Evolutionary conservation across 2,888 invertebrate genomes (phyloP), one percentile per base, ranked within the genome.

Genomic region (Apamea monoglypha): DNA sequence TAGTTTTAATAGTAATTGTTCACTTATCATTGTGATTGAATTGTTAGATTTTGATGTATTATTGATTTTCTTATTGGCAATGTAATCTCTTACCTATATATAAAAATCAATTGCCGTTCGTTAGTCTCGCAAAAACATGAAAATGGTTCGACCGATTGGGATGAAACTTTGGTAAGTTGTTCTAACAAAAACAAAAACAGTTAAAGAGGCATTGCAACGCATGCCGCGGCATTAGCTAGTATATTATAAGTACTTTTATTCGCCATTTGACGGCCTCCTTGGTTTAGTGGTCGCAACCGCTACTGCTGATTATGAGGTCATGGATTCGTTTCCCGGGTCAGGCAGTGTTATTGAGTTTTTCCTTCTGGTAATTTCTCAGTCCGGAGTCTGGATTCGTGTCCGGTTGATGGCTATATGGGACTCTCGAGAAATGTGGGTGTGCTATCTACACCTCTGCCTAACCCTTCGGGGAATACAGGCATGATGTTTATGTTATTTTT

Each of bases 21-120:
- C 71, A 74, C 66, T 83, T 87, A 88, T 76, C 79, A 67, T 66
- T 40, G 53, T 76, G 66, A 86, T 87, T 83, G 82, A 78, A 84
- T 80, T 80, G 68, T 71, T 74, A n/a, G 7, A 53, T 32, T 63
- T 74, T 36, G 66, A 84, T 71, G 40, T 6, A 25, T 2, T 66
- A 68, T 69, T 73, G 40, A 80, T 74, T 85, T 80, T 64, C 36
- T 44, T 81, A 85, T 61, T 81, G 67, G 40, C 14, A 66, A 36
- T 64, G 21, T 32, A 21, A 18, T 63, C 16, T 16, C 29, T 5
- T 16, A n/a, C 14, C 14, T 59, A n/a, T 14, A 59, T 10, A 21
- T 18, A 21, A 21, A 56, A 56, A 56, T 56, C 3, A 56, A 25
- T n/a, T 56, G 12, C n/a, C 10, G 56, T 56, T 56, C 10, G 25